phyloP scores from a whole-genome alignment of 2,113 vertebrate genomes.

The Tupaia tana region DNA sequence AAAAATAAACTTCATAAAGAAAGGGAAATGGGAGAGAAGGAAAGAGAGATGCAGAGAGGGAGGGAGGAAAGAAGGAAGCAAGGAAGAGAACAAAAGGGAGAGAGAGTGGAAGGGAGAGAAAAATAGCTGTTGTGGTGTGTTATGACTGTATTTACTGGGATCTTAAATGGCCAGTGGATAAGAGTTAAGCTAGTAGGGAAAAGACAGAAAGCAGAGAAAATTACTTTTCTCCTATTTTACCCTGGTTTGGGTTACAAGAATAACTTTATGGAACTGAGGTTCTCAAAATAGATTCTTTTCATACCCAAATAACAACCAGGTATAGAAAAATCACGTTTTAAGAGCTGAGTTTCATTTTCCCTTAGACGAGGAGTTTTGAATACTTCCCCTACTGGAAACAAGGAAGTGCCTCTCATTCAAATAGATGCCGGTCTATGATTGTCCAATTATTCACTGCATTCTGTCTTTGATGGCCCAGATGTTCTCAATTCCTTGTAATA shows the following conservation, averaged over 20 bases:
- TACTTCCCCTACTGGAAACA: slow-evolving; percentile 69
- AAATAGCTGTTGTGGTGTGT: background rate
- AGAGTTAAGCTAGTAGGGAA: background rate
- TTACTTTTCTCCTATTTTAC: background rate
- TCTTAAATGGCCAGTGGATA: background rate
- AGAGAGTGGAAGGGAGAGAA: background rate
- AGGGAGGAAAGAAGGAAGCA: background rate
- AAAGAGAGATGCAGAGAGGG: no score
- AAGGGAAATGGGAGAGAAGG: no score
- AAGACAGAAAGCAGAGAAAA: background rate
- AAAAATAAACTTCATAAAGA: no score
- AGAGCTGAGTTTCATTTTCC: slow-evolving; percentile 53
- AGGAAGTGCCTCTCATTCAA: slow-evolving; percentile 84
- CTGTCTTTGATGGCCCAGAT: slow-evolving; percentile 89
- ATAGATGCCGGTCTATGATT: slow-evolving; percentile 87
- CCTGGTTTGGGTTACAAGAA: slow-evolving; percentile 22
- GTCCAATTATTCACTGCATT: slow-evolving; percentile 89
- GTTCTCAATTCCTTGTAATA: slow-evolving; percentile 89
- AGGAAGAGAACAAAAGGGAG: background rate
- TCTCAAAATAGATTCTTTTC: slow-evolving; percentile 54
- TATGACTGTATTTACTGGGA: background rate
- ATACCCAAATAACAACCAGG: slow-evolving; percentile 72
- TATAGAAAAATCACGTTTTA: slow-evolving; percentile 39
- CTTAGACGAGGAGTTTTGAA: slow-evolving; percentile 63
- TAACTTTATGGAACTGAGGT: background rate